Base-by-base conservation (phyloP, 1,140 invertebrate species). In the Cyclargus thomasi region DNA sequence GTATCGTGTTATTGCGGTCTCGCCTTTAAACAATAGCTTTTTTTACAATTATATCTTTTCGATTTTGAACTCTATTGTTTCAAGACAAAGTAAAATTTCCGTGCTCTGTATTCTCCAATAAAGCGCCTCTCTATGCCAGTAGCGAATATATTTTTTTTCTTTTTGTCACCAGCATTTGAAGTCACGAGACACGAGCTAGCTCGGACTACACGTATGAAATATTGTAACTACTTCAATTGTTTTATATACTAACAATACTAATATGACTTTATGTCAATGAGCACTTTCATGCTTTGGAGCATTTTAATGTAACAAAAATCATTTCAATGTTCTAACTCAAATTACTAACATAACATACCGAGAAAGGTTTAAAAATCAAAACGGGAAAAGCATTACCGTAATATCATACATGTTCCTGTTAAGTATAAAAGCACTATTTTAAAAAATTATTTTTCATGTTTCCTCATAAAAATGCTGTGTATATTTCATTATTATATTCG, bases 161-260 rank as follows among this genome's bases (percentile, higher is more conserved):
- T 84, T 86, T 89, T 87, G 82, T 87, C 79, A 73, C 82, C 85
- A 89, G 86, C 74, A 84, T 87, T 82, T 89, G 85, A 89, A 86
- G 80, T 79, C 74, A 73, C 66, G 76, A 85, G 81, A 79, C 68
- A 79, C 80, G 79, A 86, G 79, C 74, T 82, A 82, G 81, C 77
- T 84, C 74, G 73, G 78, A 78, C 82, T 86, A 82, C 81, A 86
- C 77, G 86, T 89, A 89, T 80, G 86, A 73, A 81, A 74, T 80
- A 85, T 86, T 86, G 80, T 85, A 79, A 67, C 75, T 85, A 85
- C 85, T 73, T 62, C 6, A 72, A 66, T 65, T 70, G 21, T 23
- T 47, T 65, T 53, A 53, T 29, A n/a, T 53, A 65, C 22, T 64
- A 64, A 64, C 21, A 53, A 65, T 53, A 53, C 16, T 65, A 53